A percentile compares a stretch with the other conserved stretches of the same genome.
Evolutionary conservation across 2,113 vertebrate genomes (phyloP).

Genomic region (Parus major): DNA sequence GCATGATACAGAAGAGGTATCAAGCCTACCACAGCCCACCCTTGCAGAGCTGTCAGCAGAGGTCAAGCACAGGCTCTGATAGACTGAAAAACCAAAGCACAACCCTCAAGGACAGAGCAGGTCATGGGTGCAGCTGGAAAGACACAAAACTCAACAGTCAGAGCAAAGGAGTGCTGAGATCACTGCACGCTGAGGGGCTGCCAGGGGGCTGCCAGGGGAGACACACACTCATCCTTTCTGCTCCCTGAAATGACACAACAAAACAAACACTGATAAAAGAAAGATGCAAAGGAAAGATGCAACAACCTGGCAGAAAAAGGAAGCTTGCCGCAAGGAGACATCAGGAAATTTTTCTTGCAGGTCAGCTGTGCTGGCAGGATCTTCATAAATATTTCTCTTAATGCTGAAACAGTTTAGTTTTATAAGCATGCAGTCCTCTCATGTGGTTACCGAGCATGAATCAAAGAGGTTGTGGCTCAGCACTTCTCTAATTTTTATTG

Average conservation of each 20-base stretch:
- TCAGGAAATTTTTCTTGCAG: conserved; percentile 9
- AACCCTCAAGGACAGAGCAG: neutral
- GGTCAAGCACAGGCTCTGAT: neutral
- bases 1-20: neutral
- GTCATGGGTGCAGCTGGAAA: neutral
- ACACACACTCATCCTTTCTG: neutral
- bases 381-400: conserved; percentile 45
- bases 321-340: neutral
- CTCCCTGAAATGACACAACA: neutral
- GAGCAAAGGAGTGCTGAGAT: neutral
- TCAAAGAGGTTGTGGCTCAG: neutral
- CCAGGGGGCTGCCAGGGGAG: fast-evolving
- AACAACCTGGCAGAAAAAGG: neutral
- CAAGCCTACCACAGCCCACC: fast-evolving
- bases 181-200: fast-evolving
- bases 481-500: neutral
- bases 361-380: conserved; percentile 30
- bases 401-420: conserved; percentile 12
- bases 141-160: neutral
- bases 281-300: conserved; percentile 1
- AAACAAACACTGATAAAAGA: neutral
- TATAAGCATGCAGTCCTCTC: conserved; percentile 15
- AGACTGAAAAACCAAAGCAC: neutral
- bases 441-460: conserved; percentile 31
- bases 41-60: neutral